Percentiles rank a stretch among this genome's conserved stretches.
Evolutionary conservation across 2,888 invertebrate genomes (phyloP).

Genomic region (Volucella zonaria): DNA sequence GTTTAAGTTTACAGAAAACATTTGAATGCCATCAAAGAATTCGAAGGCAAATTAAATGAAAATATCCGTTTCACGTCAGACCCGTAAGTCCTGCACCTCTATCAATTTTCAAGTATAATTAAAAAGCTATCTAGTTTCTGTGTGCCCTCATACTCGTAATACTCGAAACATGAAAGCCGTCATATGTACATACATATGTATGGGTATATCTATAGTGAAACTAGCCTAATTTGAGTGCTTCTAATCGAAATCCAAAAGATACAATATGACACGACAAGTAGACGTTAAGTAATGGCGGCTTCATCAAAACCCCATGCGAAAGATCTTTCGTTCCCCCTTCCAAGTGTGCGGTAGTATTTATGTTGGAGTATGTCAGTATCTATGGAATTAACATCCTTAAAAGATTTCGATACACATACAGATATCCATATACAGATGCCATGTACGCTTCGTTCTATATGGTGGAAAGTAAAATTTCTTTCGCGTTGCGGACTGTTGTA

Average conservation of each 20-base stretch:
- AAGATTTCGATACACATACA: constrained; percentile 9
- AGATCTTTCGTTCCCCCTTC: neutral
- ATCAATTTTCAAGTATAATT: constrained; percentile 47
- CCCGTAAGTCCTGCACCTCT: neutral
- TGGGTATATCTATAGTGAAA: neutral
- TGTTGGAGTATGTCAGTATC: neutral
- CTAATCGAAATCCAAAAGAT: constrained; percentile 31
- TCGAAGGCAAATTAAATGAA: constrained; percentile 51
- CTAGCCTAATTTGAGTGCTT: constrained; percentile 41
- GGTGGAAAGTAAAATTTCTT: constrained; percentile 33
- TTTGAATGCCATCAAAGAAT: neutral
- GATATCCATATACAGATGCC: neutral
- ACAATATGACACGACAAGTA: neutral
- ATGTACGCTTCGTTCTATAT: neutral
- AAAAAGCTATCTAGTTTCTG: constrained; percentile 50
- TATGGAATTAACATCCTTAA: constrained; percentile 14
- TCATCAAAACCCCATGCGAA: constrained; percentile 4
- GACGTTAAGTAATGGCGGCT: neutral
- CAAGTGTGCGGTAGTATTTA: neutral
- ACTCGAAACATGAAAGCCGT: neutral
- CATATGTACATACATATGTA: too few relatives aligned
- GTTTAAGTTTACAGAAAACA: neutral
- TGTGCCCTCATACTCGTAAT: constrained; percentile 25
- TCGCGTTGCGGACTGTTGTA: constrained; percentile 22
- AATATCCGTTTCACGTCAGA: constrained; percentile 38